A percentile compares a stretch with the other conserved stretches of the same genome.
Evolutionary conservation across 2,888 invertebrate genomes (phyloP).

Genomic region (Melolontha melolontha): DNA sequence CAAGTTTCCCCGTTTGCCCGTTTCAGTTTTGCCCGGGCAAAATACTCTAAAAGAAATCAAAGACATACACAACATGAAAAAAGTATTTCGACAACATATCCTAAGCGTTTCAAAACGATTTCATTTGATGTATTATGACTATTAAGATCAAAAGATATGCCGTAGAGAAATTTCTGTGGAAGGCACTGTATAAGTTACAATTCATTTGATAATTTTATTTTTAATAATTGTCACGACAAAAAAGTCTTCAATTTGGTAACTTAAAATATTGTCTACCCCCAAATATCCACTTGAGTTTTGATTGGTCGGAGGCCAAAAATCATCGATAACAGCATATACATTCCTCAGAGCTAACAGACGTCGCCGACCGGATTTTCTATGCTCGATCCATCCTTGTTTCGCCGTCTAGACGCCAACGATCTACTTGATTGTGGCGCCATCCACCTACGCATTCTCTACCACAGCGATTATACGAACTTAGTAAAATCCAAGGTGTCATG

Average conservation of each 20-base stretch:
- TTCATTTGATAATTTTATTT: too few relatives aligned
- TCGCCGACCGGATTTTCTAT: constrained; percentile 37
- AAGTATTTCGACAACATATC: too few relatives aligned
- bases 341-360: constrained; percentile 21
- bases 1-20: too few relatives aligned
- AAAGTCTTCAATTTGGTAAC: neutral
- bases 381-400: constrained; percentile 33
- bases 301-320: constrained; percentile 29
- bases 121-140: too few relatives aligned
- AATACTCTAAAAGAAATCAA: too few relatives aligned
- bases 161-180: neutral
- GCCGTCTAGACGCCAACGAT: constrained; percentile 34
- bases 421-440: constrained; percentile 34
- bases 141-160: neutral
- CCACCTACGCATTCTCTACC: constrained; percentile 27
- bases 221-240: too few relatives aligned
- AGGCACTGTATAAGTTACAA: too few relatives aligned
- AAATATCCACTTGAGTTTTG: constrained; percentile 26
- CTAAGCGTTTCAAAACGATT: too few relatives aligned
- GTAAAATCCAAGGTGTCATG: too few relatives aligned
- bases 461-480: constrained; percentile 13
- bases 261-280: neutral
- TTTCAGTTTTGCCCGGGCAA: too few relatives aligned
- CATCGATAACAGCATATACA: constrained; percentile 30
- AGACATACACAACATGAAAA: too few relatives aligned